A percentile compares a stretch with the other conserved stretches of the same genome.
Evolutionary conservation across 2,888 invertebrate species (phyloP).

Genomic region (Agrochola circellaris): DNA sequence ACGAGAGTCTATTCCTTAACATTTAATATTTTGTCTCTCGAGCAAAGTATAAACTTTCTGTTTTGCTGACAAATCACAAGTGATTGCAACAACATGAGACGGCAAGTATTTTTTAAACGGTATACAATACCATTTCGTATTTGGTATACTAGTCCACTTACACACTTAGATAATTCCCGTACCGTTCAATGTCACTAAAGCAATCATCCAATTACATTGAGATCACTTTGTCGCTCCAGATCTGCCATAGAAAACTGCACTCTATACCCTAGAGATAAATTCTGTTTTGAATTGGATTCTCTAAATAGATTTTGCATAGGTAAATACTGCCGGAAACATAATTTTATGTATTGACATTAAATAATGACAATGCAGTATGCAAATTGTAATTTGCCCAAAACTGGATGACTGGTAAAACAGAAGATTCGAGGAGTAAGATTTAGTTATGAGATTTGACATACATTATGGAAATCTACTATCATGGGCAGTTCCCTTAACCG

Average conservation of each 20-base stretch:
- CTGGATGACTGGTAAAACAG: neutral
- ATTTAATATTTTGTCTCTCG: neutral
- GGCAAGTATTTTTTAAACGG: constrained; percentile 27
- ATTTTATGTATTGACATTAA: constrained; percentile 48
- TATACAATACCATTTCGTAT: constrained; percentile 29
- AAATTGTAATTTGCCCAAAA: constrained; percentile 16
- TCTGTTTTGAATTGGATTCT: constrained; percentile 5
- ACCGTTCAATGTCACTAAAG: constrained; percentile 73
- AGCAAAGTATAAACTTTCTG: constrained; percentile 4
- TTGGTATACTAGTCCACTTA: constrained; percentile 29
- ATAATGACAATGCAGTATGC: constrained; percentile 29
- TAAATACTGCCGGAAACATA: constrained; percentile 47
- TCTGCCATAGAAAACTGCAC: constrained; percentile 58
- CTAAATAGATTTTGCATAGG: constrained; percentile 40
- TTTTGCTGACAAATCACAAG: neutral
- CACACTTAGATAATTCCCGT: constrained; percentile 52
- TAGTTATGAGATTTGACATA: neutral
- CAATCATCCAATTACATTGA: constrained; percentile 77
- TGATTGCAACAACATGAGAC: neutral
- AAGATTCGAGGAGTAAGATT: neutral
- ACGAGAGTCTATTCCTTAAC: constrained; percentile 15
- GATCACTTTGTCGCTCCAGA: constrained; percentile 56
- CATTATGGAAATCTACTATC: no score
- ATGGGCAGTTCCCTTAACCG: neutral
- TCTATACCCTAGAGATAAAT: constrained; percentile 17